Conservation (phyloP, 1,140 invertebrate species). For the Drosophila eugracilis region DNA sequence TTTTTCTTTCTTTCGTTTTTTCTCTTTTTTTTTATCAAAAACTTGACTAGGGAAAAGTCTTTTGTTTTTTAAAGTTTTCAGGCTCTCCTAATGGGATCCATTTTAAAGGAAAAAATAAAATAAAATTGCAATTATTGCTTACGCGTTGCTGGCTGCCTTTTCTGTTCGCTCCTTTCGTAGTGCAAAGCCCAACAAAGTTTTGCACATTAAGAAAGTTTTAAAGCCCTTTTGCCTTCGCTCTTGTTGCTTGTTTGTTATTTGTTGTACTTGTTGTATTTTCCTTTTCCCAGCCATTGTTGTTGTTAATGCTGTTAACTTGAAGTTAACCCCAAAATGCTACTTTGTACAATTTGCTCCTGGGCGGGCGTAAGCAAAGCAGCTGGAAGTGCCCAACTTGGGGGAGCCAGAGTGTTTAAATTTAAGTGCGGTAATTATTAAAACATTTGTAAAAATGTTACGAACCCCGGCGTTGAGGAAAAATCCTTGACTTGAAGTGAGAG, state of each 20-base stretch:
- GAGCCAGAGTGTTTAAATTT: slow-evolving; percentile 45
- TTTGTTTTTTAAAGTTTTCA: slow-evolving; percentile 56
- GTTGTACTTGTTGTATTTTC: slow-evolving; percentile 43
- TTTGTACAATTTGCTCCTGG: slow-evolving; percentile 65
- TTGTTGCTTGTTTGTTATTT: slow-evolving; percentile 39
- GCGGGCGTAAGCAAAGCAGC: slow-evolving; percentile 30
- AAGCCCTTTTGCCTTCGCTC: slow-evolving; percentile 50
- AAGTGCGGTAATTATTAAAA: slow-evolving; percentile 54
- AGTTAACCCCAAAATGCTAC: slow-evolving; percentile 71
- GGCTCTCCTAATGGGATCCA: slow-evolving; percentile 24
- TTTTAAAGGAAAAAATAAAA: slow-evolving; percentile 34
- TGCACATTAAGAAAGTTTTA: slow-evolving; percentile 56
- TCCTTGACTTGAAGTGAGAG: slow-evolving; percentile 8
- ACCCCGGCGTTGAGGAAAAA: not conserved
- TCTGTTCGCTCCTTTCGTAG: slow-evolving; percentile 27
- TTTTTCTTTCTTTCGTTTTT: not conserved
- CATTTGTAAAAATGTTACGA: slow-evolving; percentile 45
- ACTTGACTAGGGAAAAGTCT: not conserved
- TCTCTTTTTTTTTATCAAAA: not conserved
- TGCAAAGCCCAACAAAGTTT: slow-evolving; percentile 51
- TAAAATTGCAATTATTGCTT: slow-evolving; percentile 72
- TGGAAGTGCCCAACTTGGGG: slow-evolving; percentile 27
- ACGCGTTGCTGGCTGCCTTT: slow-evolving; percentile 33
- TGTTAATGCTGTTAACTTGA: slow-evolving; percentile 69
- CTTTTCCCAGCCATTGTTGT: slow-evolving; percentile 43